phyloP scores from a whole-genome alignment of 2,113 vertebrate genomes.

The Oncorhynchus masou region DNA sequence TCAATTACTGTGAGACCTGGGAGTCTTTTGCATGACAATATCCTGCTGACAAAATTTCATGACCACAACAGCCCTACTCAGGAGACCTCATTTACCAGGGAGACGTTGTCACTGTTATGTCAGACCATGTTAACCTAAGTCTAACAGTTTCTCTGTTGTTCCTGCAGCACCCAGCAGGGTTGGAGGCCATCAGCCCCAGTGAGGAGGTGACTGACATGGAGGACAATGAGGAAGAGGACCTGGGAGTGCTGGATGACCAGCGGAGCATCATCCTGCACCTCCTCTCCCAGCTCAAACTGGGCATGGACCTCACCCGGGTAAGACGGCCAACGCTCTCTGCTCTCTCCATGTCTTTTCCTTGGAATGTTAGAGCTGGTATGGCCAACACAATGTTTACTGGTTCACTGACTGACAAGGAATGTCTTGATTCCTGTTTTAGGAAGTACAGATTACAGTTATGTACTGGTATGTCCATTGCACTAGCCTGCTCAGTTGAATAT shows the following conservation, averaged over 20 bases:
- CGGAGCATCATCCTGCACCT: constrained; percentile 92
- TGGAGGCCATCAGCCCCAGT: constrained; percentile 79
- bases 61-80: no score
- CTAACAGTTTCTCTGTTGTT: constrained; percentile 39
- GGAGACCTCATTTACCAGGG: no score
- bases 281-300: constrained; percentile 94
- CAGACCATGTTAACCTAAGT: no score
- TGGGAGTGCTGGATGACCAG: constrained; percentile 91
- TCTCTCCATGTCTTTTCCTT: background rate
- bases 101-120: no score
- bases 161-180: constrained; percentile 49
- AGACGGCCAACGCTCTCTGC: background rate
- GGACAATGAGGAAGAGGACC: constrained; percentile 87
- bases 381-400: background rate
- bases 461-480: no score
- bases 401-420: background rate
- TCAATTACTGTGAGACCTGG: no score
- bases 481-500: no score
- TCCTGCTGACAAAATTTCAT: no score
- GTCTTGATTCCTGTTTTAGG: background rate
- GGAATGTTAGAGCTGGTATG: background rate
- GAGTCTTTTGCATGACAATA: no score
- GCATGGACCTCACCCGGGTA: constrained; percentile 96
- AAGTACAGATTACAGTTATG: no score
- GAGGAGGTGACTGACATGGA: constrained; percentile 91